Evolutionary conservation across 2,113 vertebrate species (phyloP), one percentile per base, ranked within the genome.

Genomic region (Mohoua ochrocephala): DNA sequence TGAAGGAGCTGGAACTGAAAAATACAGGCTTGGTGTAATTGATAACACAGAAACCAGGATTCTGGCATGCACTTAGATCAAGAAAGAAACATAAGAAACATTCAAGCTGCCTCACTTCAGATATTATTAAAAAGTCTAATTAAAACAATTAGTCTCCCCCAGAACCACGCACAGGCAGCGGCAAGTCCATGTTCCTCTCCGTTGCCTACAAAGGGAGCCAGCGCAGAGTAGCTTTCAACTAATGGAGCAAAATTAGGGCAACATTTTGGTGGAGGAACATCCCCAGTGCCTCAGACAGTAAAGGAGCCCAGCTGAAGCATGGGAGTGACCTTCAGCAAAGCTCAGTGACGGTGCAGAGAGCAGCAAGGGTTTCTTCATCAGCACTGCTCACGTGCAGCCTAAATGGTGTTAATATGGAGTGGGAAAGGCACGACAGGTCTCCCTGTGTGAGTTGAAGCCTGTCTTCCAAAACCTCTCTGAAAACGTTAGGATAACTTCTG

Each of bases 91-190:
- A 21, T 30, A 53, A 70, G 79, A 91, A 80, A 42, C 16, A 52
- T 45, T 59, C 68, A 89, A 77, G 68, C 54, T 91, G 56, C 56
- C 39, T 87, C 65, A 67, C 15, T 88, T 91, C 54, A 50, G 68
- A 52, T 81, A 75, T 56, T 89, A 93, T 71, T 86, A 84, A 92
- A 74, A 91, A 54, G 13, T 52, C 39, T 91, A 86, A 95, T 93
- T 92, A 93, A 93, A 94, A 54, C 89, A 77, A 77, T 80, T 86
- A 84, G 50, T 86, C 73, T 95, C 41, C 57, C 49, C n/a, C 83
- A 28, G 67, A 92, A 83, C 33, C 13, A 37, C 4, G 3, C 60
- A 75, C 15, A 52, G 60, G 56, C 76, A 67, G 41, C 6, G 10
- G 42, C 59, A 83, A 77, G 71, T 41, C 59, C 44, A 6, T 21